Conservation (phyloP, 2,797 vertebrate species). For the Sebastolobus altivelis region DNA sequence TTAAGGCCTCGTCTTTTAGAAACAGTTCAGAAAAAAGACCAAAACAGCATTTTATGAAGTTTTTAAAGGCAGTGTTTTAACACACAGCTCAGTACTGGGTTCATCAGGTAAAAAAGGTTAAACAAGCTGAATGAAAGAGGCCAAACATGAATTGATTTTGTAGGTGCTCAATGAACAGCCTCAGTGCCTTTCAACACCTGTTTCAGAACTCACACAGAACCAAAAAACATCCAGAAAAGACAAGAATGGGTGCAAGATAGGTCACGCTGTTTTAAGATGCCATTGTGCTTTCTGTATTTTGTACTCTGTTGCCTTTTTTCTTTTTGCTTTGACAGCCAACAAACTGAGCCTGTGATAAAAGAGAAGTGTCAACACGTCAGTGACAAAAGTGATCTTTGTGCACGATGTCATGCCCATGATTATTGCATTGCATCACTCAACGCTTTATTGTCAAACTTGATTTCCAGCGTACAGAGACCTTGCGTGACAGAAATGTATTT, state of each 20-base stretch:
- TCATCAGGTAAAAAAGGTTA: no score
- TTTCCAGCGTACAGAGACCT: slow-evolving; percentile 8
- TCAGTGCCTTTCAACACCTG: slow-evolving; percentile 11
- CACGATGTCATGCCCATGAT: slow-evolving; percentile 23
- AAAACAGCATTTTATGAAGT: no score
- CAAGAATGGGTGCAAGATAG: not conserved
- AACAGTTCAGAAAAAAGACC: no score
- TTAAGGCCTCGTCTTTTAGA: no score
- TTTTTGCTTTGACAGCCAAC: slow-evolving; percentile 17
- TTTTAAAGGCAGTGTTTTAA: no score
- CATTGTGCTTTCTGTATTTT: not conserved
- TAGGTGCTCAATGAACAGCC: not conserved
- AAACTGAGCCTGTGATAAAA: slow-evolving; percentile 36
- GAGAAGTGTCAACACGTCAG: slow-evolving; percentile 23
- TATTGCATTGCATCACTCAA: slow-evolving; percentile 28
- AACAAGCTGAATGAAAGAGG: slow-evolving; percentile 20
- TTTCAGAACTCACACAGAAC: not conserved
- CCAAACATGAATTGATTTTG: slow-evolving; percentile 27
- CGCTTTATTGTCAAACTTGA: slow-evolving; percentile 28
- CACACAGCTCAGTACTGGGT: no score
- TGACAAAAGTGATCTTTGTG: slow-evolving; percentile 20
- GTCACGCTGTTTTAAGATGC: not conserved
- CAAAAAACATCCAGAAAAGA: not conserved
- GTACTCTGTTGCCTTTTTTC: not conserved
- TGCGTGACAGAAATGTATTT: slow-evolving; percentile 7